phyloP scores from a whole-genome alignment of 2,113 vertebrate species.

The Astur gentilis region DNA sequence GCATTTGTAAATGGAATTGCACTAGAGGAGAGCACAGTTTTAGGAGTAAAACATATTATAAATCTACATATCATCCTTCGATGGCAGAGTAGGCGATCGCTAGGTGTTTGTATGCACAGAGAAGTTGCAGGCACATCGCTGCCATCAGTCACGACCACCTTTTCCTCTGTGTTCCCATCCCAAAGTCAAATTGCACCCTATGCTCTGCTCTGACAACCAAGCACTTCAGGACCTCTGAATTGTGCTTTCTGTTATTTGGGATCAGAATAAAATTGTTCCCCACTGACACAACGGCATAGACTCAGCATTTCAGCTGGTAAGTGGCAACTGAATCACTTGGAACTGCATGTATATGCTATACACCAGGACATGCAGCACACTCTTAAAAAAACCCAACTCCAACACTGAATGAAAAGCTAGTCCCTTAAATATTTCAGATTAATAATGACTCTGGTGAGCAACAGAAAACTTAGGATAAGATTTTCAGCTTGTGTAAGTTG shows the following conservation, averaged over 20 bases:
- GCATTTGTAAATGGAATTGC: neutral
- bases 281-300: neutral
- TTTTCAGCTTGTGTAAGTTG: neutral
- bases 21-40: neutral
- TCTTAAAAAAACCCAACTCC: neutral
- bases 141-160: neutral
- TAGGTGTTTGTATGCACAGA: neutral
- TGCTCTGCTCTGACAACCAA: neutral
- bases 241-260: neutral
- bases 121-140: neutral
- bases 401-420: neutral
- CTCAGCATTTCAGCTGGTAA: neutral
- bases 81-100: neutral
- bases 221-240: neutral
- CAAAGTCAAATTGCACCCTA: neutral
- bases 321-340: neutral
- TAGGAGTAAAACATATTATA: neutral
- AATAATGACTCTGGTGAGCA: neutral
- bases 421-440: neutral
- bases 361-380: neutral
- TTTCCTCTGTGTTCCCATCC: neutral
- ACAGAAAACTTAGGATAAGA: neutral
- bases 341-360: neutral
- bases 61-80: neutral
- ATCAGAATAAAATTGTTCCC: neutral